These are phyloP conservation scores for Seriola dumerili DNA, from an alignment of 2,113 vertebrate genomes.

Conservation along the genomic window DNA sequence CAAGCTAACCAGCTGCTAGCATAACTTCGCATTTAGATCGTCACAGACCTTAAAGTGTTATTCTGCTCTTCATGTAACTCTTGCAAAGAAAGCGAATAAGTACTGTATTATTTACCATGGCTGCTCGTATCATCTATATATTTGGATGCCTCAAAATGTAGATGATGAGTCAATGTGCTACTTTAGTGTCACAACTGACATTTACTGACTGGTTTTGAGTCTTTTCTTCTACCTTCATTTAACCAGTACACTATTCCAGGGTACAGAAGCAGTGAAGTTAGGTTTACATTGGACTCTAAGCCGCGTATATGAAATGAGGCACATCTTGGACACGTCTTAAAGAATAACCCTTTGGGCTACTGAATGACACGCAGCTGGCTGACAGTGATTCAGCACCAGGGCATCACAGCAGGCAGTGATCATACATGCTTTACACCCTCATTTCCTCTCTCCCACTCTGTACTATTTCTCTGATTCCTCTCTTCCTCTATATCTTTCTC, in stretches of 20 bases:
- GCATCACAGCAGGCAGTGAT: conserved; percentile 50
- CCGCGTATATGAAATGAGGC: not conserved
- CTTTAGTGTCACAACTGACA: too few species aligned
- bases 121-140: not conserved
- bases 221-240: not conserved
- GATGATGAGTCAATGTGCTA: too few species aligned
- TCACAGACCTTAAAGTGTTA: too few species aligned
- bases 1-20: too few species aligned
- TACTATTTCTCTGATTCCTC: not conserved
- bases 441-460: conserved; percentile 36
- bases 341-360: too few species aligned
- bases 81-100: too few species aligned
- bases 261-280: not conserved
- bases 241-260: not conserved
- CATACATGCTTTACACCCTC: conserved; percentile 43
- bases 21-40: too few species aligned
- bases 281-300: not conserved
- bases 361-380: conserved; percentile 40
- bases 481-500: not conserved
- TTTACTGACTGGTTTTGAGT: too few species aligned
- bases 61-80: too few species aligned
- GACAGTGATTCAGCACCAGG: conserved; percentile 41
- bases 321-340: not conserved
- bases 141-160: too few species aligned
- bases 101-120: not conserved